phyloP scores from a whole-genome alignment of 2,113 vertebrate genomes.

The Peucedramus taeniatus region DNA sequence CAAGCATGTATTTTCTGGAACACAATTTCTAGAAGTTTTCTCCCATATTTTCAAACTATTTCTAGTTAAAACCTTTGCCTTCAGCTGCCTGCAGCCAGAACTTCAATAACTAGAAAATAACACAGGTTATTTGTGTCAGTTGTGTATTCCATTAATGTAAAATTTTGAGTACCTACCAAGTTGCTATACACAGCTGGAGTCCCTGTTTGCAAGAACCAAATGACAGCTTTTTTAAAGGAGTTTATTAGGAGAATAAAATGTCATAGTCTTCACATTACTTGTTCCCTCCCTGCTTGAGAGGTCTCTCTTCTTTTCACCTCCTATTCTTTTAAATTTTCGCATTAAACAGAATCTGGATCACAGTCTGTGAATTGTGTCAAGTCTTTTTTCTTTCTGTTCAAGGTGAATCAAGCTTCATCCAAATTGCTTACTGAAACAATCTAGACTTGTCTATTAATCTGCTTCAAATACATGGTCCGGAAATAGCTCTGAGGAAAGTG shows the following conservation, averaged over 20 bases:
- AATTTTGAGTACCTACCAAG: neutral
- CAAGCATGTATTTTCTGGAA: neutral
- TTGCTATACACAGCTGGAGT: neutral
- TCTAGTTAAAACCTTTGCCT: neutral
- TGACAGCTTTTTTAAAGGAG: neutral
- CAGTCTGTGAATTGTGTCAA: neutral
- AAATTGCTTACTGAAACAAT: neutral
- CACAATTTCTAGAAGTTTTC: neutral
- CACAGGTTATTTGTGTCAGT: neutral
- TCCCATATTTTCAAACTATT: neutral
- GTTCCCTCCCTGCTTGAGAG: neutral
- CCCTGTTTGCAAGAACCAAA: neutral
- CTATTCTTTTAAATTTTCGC: neutral
- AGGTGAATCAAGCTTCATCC: neutral
- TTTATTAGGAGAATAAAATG: neutral
- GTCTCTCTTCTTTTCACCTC: neutral
- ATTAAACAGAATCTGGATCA: neutral
- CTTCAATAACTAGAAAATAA: neutral
- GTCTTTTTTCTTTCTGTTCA: neutral
- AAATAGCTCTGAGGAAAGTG: neutral
- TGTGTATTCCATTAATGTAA: neutral
- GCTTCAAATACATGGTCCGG: neutral
- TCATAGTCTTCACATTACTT: neutral
- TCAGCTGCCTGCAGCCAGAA: neutral
- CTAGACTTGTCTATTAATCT: conserved; percentile 5